phyloP scores from a whole-genome alignment of 2,797 vertebrate genomes.

The Manis javanica region DNA sequence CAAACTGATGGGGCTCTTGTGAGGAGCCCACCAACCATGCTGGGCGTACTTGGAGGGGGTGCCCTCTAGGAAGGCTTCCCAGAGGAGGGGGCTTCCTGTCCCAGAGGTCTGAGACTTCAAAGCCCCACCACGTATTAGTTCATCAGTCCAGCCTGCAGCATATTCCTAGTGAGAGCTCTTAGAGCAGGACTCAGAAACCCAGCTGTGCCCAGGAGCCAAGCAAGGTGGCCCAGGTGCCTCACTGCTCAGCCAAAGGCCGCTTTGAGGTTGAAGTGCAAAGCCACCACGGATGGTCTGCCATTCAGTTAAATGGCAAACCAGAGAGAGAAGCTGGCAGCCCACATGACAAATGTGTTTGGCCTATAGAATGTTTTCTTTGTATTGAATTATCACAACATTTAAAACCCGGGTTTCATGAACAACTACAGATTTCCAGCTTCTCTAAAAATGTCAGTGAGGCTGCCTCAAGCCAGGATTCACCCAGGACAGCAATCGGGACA shows the following conservation, averaged over 20 bases:
- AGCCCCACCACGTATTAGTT: not conserved
- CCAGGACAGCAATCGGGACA: rapidly evolving
- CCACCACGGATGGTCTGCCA: not conserved
- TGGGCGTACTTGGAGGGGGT: not conserved
- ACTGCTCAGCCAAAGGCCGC: not conserved
- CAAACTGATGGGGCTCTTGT: not conserved
- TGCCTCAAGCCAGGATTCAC: not conserved
- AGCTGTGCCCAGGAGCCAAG: not conserved
- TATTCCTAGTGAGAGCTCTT: not conserved
- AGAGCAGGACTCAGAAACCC: not conserved
- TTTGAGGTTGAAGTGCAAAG: not conserved
- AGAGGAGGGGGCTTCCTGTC: not conserved
- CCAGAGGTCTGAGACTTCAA: not conserved
- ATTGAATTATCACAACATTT: not conserved
- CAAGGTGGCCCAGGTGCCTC: not conserved
- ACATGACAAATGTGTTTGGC: not conserved
- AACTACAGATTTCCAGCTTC: not conserved
- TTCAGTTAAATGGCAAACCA: not conserved
- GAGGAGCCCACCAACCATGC: not conserved
- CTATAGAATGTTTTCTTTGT: not conserved
- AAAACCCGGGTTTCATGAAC: not conserved
- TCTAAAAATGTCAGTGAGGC: not conserved
- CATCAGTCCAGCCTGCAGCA: not conserved
- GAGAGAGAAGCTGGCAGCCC: not conserved
- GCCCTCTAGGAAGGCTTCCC: not conserved